Percentiles rank a stretch among this genome's conserved stretches.
Conservation (phyloP, 2,113 vertebrate genomes). For the Terrapene triunguis region DNA sequence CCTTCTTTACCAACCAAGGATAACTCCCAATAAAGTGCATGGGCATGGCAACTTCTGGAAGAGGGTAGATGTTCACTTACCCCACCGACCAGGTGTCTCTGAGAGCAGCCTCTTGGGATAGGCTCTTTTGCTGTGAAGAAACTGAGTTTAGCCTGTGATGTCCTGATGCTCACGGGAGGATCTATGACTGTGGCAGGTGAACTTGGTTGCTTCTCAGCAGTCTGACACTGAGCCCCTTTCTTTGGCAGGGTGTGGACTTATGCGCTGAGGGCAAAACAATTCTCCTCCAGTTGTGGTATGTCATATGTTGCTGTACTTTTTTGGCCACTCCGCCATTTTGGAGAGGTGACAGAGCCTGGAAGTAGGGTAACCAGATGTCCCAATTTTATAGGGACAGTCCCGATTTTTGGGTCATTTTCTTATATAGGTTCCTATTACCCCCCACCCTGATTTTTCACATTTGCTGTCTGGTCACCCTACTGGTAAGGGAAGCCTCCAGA, state of each 20-base stretch:
- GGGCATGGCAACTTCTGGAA: background rate
- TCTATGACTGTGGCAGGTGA: constrained; percentile 5
- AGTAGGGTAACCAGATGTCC: too few relatives aligned
- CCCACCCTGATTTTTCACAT: too few relatives aligned
- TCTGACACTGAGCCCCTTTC: background rate
- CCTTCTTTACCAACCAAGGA: constrained; percentile 1
- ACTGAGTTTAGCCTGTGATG: background rate
- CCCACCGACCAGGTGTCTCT: background rate
- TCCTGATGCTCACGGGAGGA: background rate
- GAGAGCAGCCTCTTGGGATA: background rate
- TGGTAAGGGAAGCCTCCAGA: background rate
- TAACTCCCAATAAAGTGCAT: constrained; percentile 4
- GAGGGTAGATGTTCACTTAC: background rate
- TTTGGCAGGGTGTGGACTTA: constrained; percentile 22
- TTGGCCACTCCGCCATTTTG: background rate
- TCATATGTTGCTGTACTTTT: background rate
- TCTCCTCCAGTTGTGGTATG: background rate
- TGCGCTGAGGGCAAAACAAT: constrained; percentile 6
- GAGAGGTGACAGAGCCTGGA: background rate
- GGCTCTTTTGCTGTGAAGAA: background rate
- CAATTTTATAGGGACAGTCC: too few relatives aligned
- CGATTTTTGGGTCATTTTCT: too few relatives aligned
- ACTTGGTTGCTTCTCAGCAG: background rate
- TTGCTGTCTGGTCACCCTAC: too few relatives aligned
- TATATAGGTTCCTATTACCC: too few relatives aligned